Conservation (phyloP, 2,797 vertebrate genomes). For the Semotilus atromaculatus region DNA sequence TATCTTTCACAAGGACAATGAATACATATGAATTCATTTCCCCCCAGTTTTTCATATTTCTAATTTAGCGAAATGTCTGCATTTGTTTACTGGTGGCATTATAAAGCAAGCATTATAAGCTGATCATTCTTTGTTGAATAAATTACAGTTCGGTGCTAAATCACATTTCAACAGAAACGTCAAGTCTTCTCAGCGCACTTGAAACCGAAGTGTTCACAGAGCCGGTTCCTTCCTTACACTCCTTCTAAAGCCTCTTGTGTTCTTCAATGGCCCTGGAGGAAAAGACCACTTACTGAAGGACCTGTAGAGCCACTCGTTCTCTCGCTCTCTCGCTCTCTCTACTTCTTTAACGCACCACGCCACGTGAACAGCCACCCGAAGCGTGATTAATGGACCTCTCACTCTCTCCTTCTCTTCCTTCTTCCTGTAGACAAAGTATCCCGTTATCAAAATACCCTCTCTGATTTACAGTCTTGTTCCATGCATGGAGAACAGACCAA, state of each 20-base stretch:
- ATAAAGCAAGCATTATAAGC: slow-evolving; percentile 1
- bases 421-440: slow-evolving; percentile 75
- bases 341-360: slow-evolving; percentile 75
- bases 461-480: slow-evolving; percentile 46
- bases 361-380: slow-evolving; percentile 14
- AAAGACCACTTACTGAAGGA: slow-evolving; percentile 81
- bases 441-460: slow-evolving; percentile 68
- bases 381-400: slow-evolving; percentile 75
- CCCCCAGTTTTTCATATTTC: not conserved
- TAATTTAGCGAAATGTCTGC: not conserved
- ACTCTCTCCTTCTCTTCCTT: slow-evolving; percentile 63
- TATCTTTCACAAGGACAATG: slow-evolving; percentile 18
- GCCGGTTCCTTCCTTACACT: not conserved
- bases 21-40: not conserved
- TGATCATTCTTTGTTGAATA: not conserved
- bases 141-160: not conserved
- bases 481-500: slow-evolving; percentile 17
- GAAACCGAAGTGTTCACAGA: not conserved
- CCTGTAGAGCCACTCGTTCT: slow-evolving; percentile 69
- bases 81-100: not conserved
- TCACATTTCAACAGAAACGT: not conserved
- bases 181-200: slow-evolving; percentile 8
- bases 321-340: slow-evolving; percentile 43
- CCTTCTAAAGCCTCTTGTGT: not conserved
- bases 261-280: slow-evolving; percentile 69